phyloP scores from a whole-genome alignment of 1,140 invertebrate species.

The Asbolus verrucosus region DNA sequence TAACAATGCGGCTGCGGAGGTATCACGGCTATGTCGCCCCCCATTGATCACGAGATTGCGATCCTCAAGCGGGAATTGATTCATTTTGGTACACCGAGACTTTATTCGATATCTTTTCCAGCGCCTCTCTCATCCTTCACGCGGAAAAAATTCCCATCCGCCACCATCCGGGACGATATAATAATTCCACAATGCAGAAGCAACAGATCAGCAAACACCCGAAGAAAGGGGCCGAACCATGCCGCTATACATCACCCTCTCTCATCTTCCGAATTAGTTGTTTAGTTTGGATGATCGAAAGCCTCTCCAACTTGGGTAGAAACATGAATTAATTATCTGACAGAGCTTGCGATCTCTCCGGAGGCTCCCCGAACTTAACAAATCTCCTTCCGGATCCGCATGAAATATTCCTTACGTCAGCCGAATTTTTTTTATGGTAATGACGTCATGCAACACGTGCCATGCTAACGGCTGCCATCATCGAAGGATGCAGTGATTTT shows the following conservation, averaged over 20 bases:
- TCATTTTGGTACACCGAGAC: constrained; percentile 63
- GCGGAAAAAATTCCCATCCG: constrained; percentile 3
- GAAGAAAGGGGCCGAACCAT: constrained; percentile 21
- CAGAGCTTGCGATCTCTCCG: constrained; percentile 54
- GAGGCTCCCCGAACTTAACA: constrained; percentile 32
- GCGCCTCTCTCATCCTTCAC: background rate
- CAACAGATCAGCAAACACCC: constrained; percentile 10
- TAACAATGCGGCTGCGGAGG: constrained; percentile 63
- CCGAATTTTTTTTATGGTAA: background rate
- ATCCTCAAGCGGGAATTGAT: constrained; percentile 61
- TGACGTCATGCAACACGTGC: too few relatives aligned
- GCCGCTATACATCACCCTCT: background rate
- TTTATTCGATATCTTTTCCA: constrained; percentile 56
- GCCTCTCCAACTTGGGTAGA: constrained; percentile 52
- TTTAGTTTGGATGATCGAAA: constrained; percentile 57
- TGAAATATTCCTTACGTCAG: constrained; percentile 21
- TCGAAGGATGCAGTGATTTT: background rate
- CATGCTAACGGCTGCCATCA: background rate
- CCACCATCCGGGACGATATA: too few relatives aligned
- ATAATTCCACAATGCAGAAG: too few relatives aligned
- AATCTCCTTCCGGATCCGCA: constrained; percentile 16
- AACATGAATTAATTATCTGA: constrained; percentile 60
- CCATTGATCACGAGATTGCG: constrained; percentile 62
- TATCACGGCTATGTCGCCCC: constrained; percentile 57
- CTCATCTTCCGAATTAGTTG: constrained; percentile 52